Evolutionary conservation across 2,797 vertebrate genomes (phyloP).

Genomic region (Bovichtus variegatus): DNA sequence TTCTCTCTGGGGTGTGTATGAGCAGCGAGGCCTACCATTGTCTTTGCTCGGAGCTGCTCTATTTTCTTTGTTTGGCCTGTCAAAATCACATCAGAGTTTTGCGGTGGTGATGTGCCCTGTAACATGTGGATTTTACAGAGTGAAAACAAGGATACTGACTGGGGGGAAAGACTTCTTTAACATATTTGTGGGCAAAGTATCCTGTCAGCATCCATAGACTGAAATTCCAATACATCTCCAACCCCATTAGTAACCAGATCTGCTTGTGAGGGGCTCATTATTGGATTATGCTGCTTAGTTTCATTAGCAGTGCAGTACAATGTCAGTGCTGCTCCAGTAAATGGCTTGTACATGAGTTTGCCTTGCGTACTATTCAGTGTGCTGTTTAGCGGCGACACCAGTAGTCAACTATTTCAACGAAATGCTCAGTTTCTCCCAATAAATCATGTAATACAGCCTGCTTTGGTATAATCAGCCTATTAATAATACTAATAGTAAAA

Average conservation of each 20-base stretch:
- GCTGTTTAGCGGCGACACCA: not conserved
- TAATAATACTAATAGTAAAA: too few relatives aligned
- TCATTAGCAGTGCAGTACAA: constrained; percentile 51
- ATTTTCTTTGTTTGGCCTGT: constrained; percentile 24
- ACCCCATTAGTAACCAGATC: constrained; percentile 66
- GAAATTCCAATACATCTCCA: constrained; percentile 50
- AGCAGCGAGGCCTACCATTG: constrained; percentile 42
- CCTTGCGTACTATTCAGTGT: constrained; percentile 16
- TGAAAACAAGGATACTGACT: constrained; percentile 47
- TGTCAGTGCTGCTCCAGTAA: constrained; percentile 15
- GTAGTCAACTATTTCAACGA: too few relatives aligned
- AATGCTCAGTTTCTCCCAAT: too few relatives aligned
- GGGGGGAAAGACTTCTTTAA: constrained; percentile 47
- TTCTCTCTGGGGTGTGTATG: constrained; percentile 31
- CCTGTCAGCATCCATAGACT: constrained; percentile 42
- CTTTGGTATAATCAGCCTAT: too few relatives aligned
- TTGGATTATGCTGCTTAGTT: constrained; percentile 54
- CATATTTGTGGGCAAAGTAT: constrained; percentile 58
- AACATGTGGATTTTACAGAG: constrained; percentile 52
- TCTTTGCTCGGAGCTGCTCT: constrained; percentile 37
- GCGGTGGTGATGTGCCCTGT: constrained; percentile 34
- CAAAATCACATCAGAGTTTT: constrained; percentile 48
- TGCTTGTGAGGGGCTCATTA: constrained; percentile 53
- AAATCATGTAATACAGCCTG: too few relatives aligned
- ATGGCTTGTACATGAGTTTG: constrained; percentile 26